phyloP scores from a whole-genome alignment of 2,113 vertebrate species.

The Alethe castanea region DNA sequence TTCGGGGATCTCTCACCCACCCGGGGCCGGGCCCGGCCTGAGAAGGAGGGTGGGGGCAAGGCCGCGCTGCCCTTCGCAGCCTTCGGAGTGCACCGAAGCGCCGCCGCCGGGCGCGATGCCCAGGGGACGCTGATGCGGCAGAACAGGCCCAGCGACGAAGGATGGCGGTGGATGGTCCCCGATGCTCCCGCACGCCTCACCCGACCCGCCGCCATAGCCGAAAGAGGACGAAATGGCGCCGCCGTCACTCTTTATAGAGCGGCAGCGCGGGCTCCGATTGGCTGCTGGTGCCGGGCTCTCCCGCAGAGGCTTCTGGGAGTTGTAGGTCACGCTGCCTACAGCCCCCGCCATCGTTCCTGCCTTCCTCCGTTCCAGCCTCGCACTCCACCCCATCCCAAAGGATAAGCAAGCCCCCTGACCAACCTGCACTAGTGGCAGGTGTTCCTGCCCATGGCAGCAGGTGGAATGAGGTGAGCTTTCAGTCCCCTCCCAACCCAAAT shows the following conservation, averaged over 20 bases:
- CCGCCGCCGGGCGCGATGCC: neutral
- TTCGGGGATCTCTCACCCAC: neutral
- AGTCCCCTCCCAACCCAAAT: neutral
- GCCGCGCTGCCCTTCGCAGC: neutral
- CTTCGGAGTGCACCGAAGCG: neutral
- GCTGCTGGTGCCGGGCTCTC: neutral
- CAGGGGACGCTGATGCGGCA: rapidly evolving
- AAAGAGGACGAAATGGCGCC: rapidly evolving
- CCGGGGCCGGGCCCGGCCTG: neutral
- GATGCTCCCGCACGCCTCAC: rapidly evolving
- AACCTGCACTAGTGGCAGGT: too few relatives aligned
- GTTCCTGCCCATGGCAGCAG: neutral
- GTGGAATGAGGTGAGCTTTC: neutral
- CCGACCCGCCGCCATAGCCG: rapidly evolving
- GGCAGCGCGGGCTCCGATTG: neutral
- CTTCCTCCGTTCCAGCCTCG: rapidly evolving
- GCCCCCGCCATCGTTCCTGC: rapidly evolving
- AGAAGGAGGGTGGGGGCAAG: rapidly evolving
- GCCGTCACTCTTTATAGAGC: rapidly evolving
- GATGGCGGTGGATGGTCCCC: neutral
- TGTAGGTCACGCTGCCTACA: neutral
- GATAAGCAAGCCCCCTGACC: too few relatives aligned
- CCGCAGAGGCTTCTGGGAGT: slow-evolving; percentile 7
- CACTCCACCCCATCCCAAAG: too few relatives aligned
- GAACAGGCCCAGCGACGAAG: rapidly evolving